Evolutionary conservation across 2,888 invertebrate species (phyloP), one percentile per base, ranked within the genome.

Genomic region (Drosophila hamatofila): DNA sequence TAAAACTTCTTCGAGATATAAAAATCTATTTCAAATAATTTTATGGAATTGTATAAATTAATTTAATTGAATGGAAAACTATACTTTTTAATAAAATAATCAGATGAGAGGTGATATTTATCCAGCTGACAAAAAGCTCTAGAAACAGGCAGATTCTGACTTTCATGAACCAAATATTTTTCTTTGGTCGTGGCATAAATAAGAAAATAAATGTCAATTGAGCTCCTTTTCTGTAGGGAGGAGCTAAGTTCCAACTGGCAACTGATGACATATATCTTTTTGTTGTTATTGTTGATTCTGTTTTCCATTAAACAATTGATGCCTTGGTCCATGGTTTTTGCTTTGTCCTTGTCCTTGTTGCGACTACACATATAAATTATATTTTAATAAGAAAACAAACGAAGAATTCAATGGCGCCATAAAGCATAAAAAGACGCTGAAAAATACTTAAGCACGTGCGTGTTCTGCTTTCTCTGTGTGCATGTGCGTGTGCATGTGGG

Each of bases 351-450:
- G 81, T 72, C 72, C 60, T 65, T 66, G 68, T 55, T 64, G 76
- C 76, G 72, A 67, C 69, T 78, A 63, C 77, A 77, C 79, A 83
- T 79, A 87, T 87, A 87, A 87, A 87, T 87, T 87, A 87, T 90
- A 83, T 89, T 90, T 89, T 90, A 87, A 87, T 90, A 87, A 89
- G 90, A 87, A 87, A 84, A 76, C 84, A 89, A 84, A 76, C 83
- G 83, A 73, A 86, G 78, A 87, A 89, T 81, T 89, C 86, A 87
- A 87, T 89, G 90, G 89, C 86, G 84, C 90, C 90, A 87, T 90
- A 87, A 86, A 86, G 73, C 83, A 86, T 88, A 86, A 83, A 88
- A 80, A 78, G 76, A 83, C 78, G 78, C 81, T 90, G 89, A 78
- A 88, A 90, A 86, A 79, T 86, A 78, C 90, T 89, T 86, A 73